Conservation (phyloP, 2,113 vertebrate species). For the Catharus minimus region DNA sequence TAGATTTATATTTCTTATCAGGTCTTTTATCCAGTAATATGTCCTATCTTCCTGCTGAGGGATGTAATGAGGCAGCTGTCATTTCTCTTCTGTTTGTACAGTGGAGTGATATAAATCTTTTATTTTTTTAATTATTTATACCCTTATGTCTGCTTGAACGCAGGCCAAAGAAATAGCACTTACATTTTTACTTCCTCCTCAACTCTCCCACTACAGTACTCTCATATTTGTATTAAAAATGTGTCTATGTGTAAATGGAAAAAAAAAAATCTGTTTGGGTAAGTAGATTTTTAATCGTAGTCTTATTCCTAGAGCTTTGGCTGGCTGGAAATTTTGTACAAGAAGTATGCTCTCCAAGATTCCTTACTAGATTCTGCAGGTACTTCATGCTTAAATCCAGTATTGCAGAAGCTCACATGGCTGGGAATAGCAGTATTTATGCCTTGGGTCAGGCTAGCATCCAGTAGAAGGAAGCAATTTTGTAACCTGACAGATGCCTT, state of each 20-base stretch:
- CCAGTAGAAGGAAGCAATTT: not conserved
- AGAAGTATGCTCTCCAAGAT: not conserved
- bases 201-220: not conserved
- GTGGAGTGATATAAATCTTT: not conserved
- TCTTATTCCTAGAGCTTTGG: not conserved
- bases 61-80: not conserved
- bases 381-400: not conserved
- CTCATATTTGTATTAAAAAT: not conserved
- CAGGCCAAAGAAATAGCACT: not conserved
- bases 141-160: not conserved
- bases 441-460: not conserved
- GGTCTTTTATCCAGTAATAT: not conserved
- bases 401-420: not conserved
- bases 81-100: not conserved
- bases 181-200: not conserved
- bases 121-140: not conserved
- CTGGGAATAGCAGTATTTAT: not conserved
- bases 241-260: not conserved
- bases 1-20: not conserved
- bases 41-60: not conserved
- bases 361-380: not conserved
- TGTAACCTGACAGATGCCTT: not conserved
- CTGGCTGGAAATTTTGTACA: not conserved
- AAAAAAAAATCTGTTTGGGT: rapidly evolving
- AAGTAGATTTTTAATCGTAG: not conserved